Conservation (phyloP, 2,888 invertebrate genomes). For the Andrena bicolor region DNA sequence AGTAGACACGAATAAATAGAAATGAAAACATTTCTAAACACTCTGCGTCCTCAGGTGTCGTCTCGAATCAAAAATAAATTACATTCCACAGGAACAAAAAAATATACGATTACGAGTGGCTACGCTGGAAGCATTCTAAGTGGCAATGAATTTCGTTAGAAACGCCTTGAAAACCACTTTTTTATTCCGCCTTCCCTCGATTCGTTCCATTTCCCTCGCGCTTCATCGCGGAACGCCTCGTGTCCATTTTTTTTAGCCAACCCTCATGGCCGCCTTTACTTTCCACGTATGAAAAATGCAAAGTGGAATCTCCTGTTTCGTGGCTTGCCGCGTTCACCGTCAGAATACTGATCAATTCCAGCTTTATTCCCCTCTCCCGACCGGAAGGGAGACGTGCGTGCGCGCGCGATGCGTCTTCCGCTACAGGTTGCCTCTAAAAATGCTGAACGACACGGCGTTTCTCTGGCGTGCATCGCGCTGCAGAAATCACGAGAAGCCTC, state of each 20-base stretch:
- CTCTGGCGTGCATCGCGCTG: background rate
- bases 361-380: background rate
- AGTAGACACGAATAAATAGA: no score
- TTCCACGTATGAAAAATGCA: conserved; percentile 36
- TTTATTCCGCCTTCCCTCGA: background rate
- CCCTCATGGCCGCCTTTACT: background rate
- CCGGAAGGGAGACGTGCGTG: background rate
- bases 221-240: conserved; percentile 10
- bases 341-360: conserved; percentile 40
- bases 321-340: background rate
- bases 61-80: background rate
- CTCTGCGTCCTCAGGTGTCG: no score
- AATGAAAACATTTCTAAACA: no score
- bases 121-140: background rate
- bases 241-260: conserved; percentile 30
- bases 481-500: background rate
- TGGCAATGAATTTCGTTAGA: background rate
- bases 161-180: background rate
- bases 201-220: conserved; percentile 11
- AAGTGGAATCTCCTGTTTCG: conserved; percentile 37
- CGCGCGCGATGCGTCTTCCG: background rate
- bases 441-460: background rate
- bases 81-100: background rate
- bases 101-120: background rate
- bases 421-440: conserved; percentile 43